Conservation (phyloP, 1,140 invertebrate species). For the Maconellicoccus hirsutus region DNA sequence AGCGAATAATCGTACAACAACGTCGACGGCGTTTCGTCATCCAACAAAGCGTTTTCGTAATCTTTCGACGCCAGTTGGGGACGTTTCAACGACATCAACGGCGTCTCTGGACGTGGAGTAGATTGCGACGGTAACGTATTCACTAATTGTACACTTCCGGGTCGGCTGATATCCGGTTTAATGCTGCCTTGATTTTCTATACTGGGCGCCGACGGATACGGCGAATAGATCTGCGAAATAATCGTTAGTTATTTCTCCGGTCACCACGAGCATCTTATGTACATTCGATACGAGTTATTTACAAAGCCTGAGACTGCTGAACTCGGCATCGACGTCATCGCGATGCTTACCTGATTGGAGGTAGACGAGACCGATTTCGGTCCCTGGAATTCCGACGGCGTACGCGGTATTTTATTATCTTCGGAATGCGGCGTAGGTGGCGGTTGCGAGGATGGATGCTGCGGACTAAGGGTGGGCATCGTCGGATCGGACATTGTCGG, state of each 20-base stretch:
- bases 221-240: conserved; percentile 34
- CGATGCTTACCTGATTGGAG: conserved; percentile 37
- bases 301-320: no score
- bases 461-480: conserved; percentile 54
- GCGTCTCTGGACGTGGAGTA: neutral
- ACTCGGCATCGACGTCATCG: no score
- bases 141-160: neutral
- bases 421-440: conserved; percentile 36
- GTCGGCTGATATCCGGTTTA: conserved; percentile 11
- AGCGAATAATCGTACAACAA: conserved; percentile 79
- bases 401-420: conserved; percentile 36
- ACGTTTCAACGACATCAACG: conserved; percentile 41
- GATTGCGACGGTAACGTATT: conserved; percentile 17
- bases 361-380: conserved; percentile 44
- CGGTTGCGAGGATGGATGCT: conserved; percentile 39
- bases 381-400: conserved; percentile 39
- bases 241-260: neutral
- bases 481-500: conserved; percentile 53
- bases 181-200: conserved; percentile 11
- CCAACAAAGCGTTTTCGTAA: conserved; percentile 54
- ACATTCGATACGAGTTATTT: neutral
- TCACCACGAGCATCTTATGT: neutral
- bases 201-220: conserved; percentile 30
- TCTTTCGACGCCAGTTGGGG: conserved; percentile 59
- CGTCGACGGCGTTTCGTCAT: conserved; percentile 63